Conservation (phyloP, 2,113 vertebrate genomes). For the Passer domesticus region DNA sequence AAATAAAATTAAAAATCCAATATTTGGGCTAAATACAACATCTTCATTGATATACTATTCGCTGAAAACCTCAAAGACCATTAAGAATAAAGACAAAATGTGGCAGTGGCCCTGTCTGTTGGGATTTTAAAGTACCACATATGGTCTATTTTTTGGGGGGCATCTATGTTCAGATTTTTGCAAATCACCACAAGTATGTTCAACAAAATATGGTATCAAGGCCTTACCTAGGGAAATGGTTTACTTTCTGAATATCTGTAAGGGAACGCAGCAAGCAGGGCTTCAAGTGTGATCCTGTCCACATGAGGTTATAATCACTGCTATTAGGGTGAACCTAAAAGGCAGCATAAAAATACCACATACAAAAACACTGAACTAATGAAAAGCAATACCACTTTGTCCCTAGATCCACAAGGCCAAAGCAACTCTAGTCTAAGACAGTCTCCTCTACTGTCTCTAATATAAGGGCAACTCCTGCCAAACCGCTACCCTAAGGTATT, state of each 20-base stretch:
- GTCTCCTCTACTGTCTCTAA: not conserved
- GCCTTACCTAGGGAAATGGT: constrained; percentile 94
- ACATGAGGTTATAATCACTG: constrained; percentile 97
- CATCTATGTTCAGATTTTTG: not conserved
- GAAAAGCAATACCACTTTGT: not conserved
- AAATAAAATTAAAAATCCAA: not conserved
- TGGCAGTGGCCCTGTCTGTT: not conserved
- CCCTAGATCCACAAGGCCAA: not conserved
- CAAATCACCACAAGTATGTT: not conserved
- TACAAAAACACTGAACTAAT: not conserved
- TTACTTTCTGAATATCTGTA: constrained; percentile 95
- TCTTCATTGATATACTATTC: not conserved
- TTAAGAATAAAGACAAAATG: not conserved
- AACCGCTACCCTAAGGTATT: not conserved
- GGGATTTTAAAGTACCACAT: not conserved
- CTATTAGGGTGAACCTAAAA: constrained; percentile 90
- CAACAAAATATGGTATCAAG: not conserved
- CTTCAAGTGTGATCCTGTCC: constrained; percentile 96
- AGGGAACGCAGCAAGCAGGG: constrained; percentile 88
- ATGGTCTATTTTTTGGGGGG: not conserved
- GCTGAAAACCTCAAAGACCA: not conserved
- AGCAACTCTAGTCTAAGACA: not conserved
- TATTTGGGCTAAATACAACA: not conserved
- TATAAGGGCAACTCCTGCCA: not conserved
- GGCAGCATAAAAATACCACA: not conserved